Conservation (phyloP, 2,113 vertebrate species). For the Daubentonia madagascariensis region DNA sequence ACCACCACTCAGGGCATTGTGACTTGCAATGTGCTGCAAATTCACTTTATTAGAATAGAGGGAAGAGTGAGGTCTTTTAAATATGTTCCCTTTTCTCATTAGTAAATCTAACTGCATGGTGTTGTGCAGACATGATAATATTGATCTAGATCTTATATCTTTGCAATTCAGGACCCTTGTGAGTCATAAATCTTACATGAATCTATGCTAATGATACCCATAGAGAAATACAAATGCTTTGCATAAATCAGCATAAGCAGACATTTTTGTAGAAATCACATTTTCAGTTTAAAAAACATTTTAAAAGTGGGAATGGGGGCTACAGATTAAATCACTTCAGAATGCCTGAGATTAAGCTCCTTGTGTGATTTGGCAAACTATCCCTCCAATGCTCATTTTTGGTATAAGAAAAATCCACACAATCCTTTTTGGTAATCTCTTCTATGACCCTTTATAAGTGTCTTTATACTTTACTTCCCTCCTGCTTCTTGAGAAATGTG, state of each 20-base stretch:
- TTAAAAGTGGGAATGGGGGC: accelerated
- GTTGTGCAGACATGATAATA: conserved; percentile 44
- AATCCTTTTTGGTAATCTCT: neutral
- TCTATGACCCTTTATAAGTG: neutral
- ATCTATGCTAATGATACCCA: neutral
- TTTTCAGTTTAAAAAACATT: neutral
- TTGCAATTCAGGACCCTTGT: conserved; percentile 25
- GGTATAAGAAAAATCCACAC: neutral
- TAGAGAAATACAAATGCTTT: neutral
- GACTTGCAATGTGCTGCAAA: neutral
- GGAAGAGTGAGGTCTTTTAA: neutral
- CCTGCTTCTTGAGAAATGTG: neutral
- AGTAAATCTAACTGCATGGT: conserved; percentile 59
- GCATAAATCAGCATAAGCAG: neutral
- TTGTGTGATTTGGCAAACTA: neutral
- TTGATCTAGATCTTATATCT: conserved; percentile 50
- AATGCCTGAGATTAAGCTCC: neutral
- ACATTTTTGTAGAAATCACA: neutral
- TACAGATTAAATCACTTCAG: neutral
- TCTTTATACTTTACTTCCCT: neutral
- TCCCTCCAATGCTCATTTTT: neutral
- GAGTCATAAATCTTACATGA: neutral
- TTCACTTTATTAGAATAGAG: neutral
- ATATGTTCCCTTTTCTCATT: conserved; percentile 47
- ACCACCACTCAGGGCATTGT: neutral